Conservation (phyloP, 2,113 vertebrate genomes). For the Tyto alba region DNA sequence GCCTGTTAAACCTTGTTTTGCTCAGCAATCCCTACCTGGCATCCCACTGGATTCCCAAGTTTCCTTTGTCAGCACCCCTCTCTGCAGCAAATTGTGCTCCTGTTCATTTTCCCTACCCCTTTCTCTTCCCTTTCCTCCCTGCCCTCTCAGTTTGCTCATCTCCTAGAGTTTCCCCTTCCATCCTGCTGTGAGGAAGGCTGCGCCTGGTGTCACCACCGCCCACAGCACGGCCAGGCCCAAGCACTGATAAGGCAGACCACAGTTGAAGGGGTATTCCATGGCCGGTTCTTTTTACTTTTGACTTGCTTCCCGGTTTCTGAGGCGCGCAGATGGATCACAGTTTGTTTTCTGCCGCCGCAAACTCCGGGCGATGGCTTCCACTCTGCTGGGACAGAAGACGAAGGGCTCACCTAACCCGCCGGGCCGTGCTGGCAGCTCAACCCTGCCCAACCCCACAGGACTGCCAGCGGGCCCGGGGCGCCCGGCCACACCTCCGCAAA, state of each 20-base stretch:
- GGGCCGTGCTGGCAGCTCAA: not conserved
- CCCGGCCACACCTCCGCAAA: not conserved
- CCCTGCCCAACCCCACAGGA: not conserved
- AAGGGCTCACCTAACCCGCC: not conserved
- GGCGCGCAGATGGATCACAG: not conserved
- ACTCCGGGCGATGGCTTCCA: not conserved
- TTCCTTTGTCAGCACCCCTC: not conserved
- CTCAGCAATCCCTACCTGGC: not conserved
- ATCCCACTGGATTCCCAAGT: not conserved
- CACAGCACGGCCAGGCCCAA: not conserved
- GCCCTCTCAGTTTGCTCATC: not conserved
- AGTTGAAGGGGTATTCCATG: not conserved
- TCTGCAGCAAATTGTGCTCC: not conserved
- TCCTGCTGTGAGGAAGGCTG: fast-evolving
- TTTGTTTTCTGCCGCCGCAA: not conserved
- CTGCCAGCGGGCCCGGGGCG: not conserved
- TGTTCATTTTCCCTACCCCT: not conserved
- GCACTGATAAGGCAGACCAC: not conserved
- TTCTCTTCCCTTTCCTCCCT: not conserved
- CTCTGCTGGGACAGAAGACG: not conserved
- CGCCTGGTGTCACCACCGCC: not conserved
- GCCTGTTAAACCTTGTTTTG: not conserved
- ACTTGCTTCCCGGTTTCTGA: not conserved
- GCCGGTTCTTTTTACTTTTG: not conserved
- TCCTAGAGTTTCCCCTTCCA: not conserved